Base-by-base conservation (phyloP, 1,140 invertebrate genomes). In the Idris sp. region DNA sequence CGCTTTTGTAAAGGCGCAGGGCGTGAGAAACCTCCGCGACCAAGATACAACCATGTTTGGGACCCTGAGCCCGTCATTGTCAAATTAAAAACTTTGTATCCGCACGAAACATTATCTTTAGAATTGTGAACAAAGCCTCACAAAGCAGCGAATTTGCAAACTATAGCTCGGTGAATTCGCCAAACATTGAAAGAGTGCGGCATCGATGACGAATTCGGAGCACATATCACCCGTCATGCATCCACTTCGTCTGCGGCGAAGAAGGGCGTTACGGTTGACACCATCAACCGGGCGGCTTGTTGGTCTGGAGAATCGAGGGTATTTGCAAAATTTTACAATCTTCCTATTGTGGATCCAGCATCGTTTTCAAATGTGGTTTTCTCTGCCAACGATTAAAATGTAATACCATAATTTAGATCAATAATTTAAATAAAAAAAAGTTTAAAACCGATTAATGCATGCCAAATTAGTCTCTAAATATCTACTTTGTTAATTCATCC, bases 1-100 rank as follows among this genome's bases (percentile, higher is more conserved):
- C 19, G 78, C 41, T 79, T 80, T 56, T 64, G 77, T 40, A 81
- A 78, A 62, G 82, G 76, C 14, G 58, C 76, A 4, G 75, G 59
- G 14, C 16, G 14, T 73, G n/a, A n/a, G n/a, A 9, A 62, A 72
- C 16, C 77, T 78, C 2, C 14, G 61, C 0, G 40, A 38, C 13
- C 77, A 2, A 59, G 68, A 30, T 83, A 83, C 40, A 31, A 73
- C 11, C 13, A 43, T 7, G 71, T 71, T 1, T 81, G 79, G 79
- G 79, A 81, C 38, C 58, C 43, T 15, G 46, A 9, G 11, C 51
- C 22, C 11, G 64, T 43, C 10, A 35, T 53, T 33, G 19, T 25
- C 1, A 68, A 43, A 19, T 25, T 5, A 6, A 15, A 15, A 11
- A 8, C 3, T 14, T 4, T 44, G 13, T 43, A 22, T 22, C 53